Evolutionary conservation across 2,888 invertebrate genomes (phyloP), one percentile per base, ranked within the genome.

Genomic region (Ryuthela nishihirai): DNA sequence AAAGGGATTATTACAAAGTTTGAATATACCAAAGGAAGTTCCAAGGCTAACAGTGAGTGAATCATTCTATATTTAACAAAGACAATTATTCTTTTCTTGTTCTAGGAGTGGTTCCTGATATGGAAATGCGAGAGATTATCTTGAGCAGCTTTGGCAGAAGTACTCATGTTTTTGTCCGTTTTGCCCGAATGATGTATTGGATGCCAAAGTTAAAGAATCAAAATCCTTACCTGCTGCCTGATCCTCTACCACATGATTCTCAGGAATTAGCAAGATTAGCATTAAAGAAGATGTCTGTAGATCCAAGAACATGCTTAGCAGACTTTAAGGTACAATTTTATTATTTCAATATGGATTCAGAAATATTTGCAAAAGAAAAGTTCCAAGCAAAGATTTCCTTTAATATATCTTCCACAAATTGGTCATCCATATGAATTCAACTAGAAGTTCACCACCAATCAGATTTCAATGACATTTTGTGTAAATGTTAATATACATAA

Each of bases 181-280:
- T 73, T 54, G 75, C 73, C 44, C 72, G 82, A 34, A 80, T 80
- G 79, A 70, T 79, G 67, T 83, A 82, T 68, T 83, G 82, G 83
- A 75, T 81, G 76, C 94, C 97, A 0, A 99, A 98, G 74, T 91
- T 99, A 72, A 88, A 85, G 71, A 85, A 94, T 71, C 74, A 87
- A 1, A 88, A 88, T 50, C 95, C 95, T 0, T 95, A 89, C 87
- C 82, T 82, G 4, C 73, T 88, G 48, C 92, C 91, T 0, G 80
- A 83, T 44, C 81, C 84, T 1, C 72, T 89, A n/a, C 92, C 95
- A 0, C 78, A 80, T 64, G 87, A 90, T 70, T 78, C 83, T 0
- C 74, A 86, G 12, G 85, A 87, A 69, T 73, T 95, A 43, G 94
- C 94, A 0, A 82, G 82, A 71, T 70, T 92, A 50, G 94, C 92